Evolutionary conservation across 2,797 vertebrate genomes (phyloP), one percentile per base, ranked within the genome.

Genomic region (Sparidentex hasta): DNA sequence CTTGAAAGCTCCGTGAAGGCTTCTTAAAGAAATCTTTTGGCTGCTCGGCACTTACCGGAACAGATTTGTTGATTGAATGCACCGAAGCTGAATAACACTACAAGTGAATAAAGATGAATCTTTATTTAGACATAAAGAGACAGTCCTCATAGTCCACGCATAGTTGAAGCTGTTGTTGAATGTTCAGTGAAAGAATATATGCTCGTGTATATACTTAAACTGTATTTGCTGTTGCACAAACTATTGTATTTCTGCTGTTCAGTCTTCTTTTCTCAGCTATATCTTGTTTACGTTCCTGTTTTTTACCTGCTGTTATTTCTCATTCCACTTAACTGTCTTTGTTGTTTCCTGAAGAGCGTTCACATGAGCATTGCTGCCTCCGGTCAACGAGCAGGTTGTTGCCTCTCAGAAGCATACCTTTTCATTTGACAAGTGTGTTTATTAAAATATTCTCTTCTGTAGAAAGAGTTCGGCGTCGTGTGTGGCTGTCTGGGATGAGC

Each of bases 361-460:
- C 72, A 56, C 62, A 47, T 20, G 33, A 84, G 81, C 74, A 55
- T 82, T 25, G 71, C 81, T 76, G 54, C 73, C 74, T 84, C 80
- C 79, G 73, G 75, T 76, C 52, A 54, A 79, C 52, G 50, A 79
- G 74, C 75, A 65, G 83, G 65, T 64, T 11, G 72, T 71, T 70
- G 62, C 74, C 71, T 74, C 77, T 74, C 78, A 66, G 73, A 76
- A 62, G 43, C 77, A 78, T 59, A 81, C 65, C 33, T 83, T 88
- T 66, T 89, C 73, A 78, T 86, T 88, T 84, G 76, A 91, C 70
- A 71, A 71, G 73, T 84, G 84, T 88, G 85, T 90, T 93, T 74
- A 94, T 92, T 92, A 93, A 93, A 93, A 78, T 84, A 80, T 85
- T 78, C 69, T 92, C 75, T 90, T 87, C 84, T 91, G 87, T 92